A percentile compares a stretch with the other conserved stretches of the same genome.
Conservation (phyloP, 2,113 vertebrate genomes). For the Pheucticus melanocephalus region DNA sequence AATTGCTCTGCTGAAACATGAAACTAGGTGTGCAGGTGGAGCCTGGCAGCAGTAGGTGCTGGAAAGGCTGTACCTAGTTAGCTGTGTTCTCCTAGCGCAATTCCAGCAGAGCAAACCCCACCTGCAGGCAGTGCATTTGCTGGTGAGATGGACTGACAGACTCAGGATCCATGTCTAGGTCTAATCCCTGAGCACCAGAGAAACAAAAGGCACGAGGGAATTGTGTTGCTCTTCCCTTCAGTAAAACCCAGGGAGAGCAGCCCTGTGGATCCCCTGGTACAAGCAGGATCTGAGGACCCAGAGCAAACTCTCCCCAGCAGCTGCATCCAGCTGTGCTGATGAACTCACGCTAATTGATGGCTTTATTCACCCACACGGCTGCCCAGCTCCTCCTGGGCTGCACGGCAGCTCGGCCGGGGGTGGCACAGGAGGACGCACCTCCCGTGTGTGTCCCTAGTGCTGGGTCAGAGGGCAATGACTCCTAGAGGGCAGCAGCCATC, state of each 20-base stretch:
- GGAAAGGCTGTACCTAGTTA: not conserved
- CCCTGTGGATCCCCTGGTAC: not conserved
- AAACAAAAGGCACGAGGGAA: not conserved
- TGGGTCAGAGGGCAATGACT: constrained; percentile 38
- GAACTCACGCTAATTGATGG: constrained; percentile 33
- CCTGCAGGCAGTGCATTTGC: not conserved
- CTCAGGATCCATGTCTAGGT: not conserved
- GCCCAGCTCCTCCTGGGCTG: not conserved
- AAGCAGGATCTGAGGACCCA: not conserved
- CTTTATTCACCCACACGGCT: constrained; percentile 66
- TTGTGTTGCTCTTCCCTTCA: not conserved
- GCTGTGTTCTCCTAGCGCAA: not conserved
- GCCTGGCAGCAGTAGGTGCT: not conserved
- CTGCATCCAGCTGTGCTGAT: not conserved
- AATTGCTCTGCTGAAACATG: not conserved
- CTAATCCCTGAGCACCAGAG: not conserved
- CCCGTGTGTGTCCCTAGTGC: constrained; percentile 2
- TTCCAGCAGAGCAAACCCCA: not conserved
- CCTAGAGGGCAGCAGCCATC: not conserved
- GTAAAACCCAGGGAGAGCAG: not conserved
- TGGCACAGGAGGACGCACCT: constrained; percentile 53
- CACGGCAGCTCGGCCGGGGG: rapidly evolving
- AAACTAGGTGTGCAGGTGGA: not conserved
- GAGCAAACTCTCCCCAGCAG: not conserved
- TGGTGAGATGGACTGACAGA: not conserved